Evolutionary conservation across 2,888 invertebrate species (phyloP).

Genomic region (Lepetodrilus schrolli): DNA sequence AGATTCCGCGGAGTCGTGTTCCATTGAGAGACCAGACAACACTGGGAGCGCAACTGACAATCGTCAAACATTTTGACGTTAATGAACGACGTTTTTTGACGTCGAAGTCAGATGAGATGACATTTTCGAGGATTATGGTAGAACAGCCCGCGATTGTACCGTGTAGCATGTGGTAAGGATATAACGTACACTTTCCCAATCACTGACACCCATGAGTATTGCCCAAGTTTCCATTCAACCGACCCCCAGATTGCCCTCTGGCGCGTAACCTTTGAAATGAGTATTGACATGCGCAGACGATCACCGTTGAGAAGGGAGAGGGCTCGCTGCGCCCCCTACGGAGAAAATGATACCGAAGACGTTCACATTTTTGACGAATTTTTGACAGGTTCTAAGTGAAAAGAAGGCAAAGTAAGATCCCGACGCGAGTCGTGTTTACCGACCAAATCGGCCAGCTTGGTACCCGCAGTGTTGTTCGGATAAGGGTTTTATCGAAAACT

Average conservation of each 20-base stretch:
- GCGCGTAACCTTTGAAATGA: conserved; percentile 28
- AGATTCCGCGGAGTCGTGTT: not conserved
- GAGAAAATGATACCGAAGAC: conserved; percentile 33
- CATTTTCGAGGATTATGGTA: not conserved
- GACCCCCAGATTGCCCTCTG: conserved; percentile 10
- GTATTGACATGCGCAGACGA: conserved; percentile 29
- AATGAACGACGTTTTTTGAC: conserved; percentile 28
- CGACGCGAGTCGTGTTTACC: conserved; percentile 33
- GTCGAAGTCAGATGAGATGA: conserved; percentile 22
- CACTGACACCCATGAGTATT: conserved; percentile 29
- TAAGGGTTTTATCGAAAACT: conserved; percentile 26
- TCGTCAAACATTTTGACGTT: conserved; percentile 30
- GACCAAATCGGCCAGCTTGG: conserved; percentile 16
- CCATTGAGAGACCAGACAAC: not conserved
- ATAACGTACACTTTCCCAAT: conserved; percentile 19
- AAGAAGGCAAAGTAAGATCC: conserved; percentile 22
- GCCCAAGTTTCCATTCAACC: conserved; percentile 26
- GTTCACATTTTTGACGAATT: conserved; percentile 30
- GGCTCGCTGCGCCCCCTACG: conserved; percentile 18
- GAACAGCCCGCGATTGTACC: not conserved
- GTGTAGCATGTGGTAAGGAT: conserved; percentile 6
- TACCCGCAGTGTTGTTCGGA: conserved; percentile 22
- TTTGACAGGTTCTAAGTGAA: conserved; percentile 31
- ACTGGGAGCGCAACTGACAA: conserved; percentile 12
- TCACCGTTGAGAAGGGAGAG: conserved; percentile 28